Percentiles rank a stretch among this genome's conserved stretches.
Evolutionary conservation across 2,888 invertebrate genomes (phyloP).

Genomic region (Drosophila parthenogenetica): DNA sequence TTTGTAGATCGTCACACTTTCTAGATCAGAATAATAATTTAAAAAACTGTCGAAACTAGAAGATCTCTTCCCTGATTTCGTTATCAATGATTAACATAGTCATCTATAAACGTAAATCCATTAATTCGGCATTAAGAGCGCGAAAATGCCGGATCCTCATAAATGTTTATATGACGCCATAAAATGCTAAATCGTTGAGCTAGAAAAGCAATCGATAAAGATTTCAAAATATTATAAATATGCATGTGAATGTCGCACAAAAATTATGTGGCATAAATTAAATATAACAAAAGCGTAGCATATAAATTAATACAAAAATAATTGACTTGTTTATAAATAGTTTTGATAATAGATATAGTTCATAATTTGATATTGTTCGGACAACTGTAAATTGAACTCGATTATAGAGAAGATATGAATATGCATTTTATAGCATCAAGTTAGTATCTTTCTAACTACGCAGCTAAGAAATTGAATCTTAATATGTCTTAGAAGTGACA

Average conservation of each 20-base stretch:
- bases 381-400: constrained; percentile 38
- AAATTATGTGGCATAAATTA: constrained; percentile 15
- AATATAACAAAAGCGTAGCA: constrained; percentile 1
- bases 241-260: constrained; percentile 15
- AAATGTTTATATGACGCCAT: constrained; percentile 17
- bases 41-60: not conserved
- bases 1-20: not conserved
- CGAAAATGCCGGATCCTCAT: constrained; percentile 2
- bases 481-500: not conserved
- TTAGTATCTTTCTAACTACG: not conserved
- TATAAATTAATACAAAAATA: constrained; percentile 3
- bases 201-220: constrained; percentile 17
- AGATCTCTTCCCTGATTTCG: not conserved
- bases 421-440: not conserved
- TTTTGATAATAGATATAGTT: constrained; percentile 15
- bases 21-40: not conserved
- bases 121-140: constrained; percentile 53
- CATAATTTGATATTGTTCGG: constrained; percentile 27
- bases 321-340: constrained; percentile 1
- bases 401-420: constrained; percentile 9
- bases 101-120: constrained; percentile 23
- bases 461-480: constrained; percentile 1
- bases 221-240: constrained; percentile 26
- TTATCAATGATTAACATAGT: constrained; percentile 16
- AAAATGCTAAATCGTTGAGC: constrained; percentile 26